These are phyloP conservation scores for Atta colombica DNA, from an alignment of 1,140 invertebrate genomes.

Conservation along the genomic window DNA sequence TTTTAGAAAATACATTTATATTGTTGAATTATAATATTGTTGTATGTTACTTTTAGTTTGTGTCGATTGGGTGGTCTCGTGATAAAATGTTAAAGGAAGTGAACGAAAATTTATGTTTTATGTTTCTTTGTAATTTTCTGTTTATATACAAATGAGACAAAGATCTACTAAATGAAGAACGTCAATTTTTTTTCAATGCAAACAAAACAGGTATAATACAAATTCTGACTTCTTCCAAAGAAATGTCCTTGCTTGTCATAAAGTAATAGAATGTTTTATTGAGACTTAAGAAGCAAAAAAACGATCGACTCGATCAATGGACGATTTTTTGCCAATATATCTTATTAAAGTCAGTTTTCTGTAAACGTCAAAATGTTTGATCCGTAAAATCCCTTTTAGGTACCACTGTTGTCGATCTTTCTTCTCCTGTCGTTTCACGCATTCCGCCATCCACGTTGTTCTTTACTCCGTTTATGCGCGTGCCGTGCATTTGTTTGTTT, in stretches of 20 bases:
- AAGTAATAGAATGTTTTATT: neutral
- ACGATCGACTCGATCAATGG: neutral
- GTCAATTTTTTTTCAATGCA: neutral
- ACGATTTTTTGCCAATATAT: neutral
- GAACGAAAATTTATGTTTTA: neutral
- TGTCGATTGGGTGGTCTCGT: too few species aligned
- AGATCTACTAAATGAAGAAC: neutral
- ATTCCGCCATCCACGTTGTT: slow-evolving; percentile 65
- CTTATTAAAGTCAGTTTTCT: neutral
- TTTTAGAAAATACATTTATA: too few species aligned
- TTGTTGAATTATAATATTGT: too few species aligned
- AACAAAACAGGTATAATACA: neutral
- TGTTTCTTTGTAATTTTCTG: neutral
- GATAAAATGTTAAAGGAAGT: neutral
- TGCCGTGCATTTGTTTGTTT: slow-evolving; percentile 49
- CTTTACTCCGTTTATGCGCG: slow-evolving; percentile 63
- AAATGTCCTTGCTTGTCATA: neutral
- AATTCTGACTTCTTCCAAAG: neutral
- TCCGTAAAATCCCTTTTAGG: slow-evolving; percentile 12
- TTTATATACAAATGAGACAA: neutral
- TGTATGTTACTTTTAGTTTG: too few species aligned
- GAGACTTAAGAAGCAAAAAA: neutral
- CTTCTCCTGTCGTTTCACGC: slow-evolving; percentile 5
- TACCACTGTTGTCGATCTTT: neutral
- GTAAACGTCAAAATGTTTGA: neutral